Evolutionary conservation across 2,113 vertebrate genomes (phyloP), one percentile per base, ranked within the genome.

Genomic region (Eulemur rufifrons): DNA sequence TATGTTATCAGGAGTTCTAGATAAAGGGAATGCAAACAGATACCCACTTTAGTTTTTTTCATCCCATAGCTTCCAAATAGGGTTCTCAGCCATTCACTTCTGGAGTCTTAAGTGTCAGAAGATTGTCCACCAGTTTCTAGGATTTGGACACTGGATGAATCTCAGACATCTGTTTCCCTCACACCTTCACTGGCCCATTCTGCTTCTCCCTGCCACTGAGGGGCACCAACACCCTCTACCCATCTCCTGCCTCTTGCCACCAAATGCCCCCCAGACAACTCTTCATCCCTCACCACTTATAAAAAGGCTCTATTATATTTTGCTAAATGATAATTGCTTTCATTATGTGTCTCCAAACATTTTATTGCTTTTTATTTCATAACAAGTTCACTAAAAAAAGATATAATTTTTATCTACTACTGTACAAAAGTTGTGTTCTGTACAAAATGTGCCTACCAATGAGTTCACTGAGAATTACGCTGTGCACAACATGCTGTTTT

Each of bases 311-410:
- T 52, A 42, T 71, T 83, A 39, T 27, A 73, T 61, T 92, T 68
- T 69, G 56, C 45, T 63, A 63, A 63, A 50, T 17, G 10, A n/a
- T 52, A 71, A 71, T 1, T 47, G 12, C 47, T 69, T 23, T 89
- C 8, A 17, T n/a, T 52, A 29, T 54, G 42, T 18, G 59, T 85
- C 63, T 69, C n/a, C 45, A 45, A 56, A 96, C 5, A 45, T 23
- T 85, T 92, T 21, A 68, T 9, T 34, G 34, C 21, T 25, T 77
- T 91, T 71, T 64, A 84, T 77, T 94, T 71, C 47, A 84, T 73
- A 78, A 76, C 29, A 82, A 82, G 23, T 61, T 78, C 17, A 34
- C 25, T 42, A 68, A 82, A 61, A 74, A 27, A 64, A 37, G 32
- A n/a, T 52, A n/a, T 17, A 61, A 11, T 37, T 68, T 59, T 84